Evolutionary conservation across 2,113 vertebrate genomes (phyloP), one percentile per base, ranked within the genome.

Genomic region (Nothocercus julius): DNA sequence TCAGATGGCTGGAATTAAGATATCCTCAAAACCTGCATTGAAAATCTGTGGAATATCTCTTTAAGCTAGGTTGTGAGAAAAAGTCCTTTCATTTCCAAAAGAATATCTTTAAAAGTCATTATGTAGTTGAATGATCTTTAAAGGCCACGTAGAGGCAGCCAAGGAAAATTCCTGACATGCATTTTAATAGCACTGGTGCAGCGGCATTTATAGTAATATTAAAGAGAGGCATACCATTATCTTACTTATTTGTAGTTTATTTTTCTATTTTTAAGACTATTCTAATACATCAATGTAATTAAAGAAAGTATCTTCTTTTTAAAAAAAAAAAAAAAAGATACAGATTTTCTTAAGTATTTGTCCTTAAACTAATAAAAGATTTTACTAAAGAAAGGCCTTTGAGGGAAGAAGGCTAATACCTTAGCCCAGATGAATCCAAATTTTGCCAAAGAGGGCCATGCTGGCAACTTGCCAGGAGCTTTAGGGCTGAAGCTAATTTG

Each of bases 51-150:
- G 77, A 87, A 91, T 61, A 89, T 18, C 27, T 91, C 95, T 84
- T 34, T 79, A 68, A 92, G 36, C 25, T 68, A 66, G 36, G 40
- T 38, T 80, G 45, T 59, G 27, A 49, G 75, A 86, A 90, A 77
- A 70, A 79, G 18, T 87, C 76, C 44, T 84, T 95, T 38, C 11
- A 81, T 90, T 97, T 97, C 70, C 85, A 94, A 96, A 96, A 93
- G n/a, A 95, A 79, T 96, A 95, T 91, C 87, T 97, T 95, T 85
- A 87, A 93, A 97, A 97, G 88, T 92, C 72, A 91, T 95, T 92
- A 92, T 88, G 49, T 87, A 93, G 95, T 79, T 96, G 70, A 97
- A 89, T 69, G 28, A 79, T 94, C 92, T 90, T 96, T 92, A 97
- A 97, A 96, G 89, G 79, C 90, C 1, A 0, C 67, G 81, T 44